Evolutionary conservation across 2,888 invertebrate genomes (phyloP), one percentile per base, ranked within the genome.

Genomic region (Silvanus unidentatus): DNA sequence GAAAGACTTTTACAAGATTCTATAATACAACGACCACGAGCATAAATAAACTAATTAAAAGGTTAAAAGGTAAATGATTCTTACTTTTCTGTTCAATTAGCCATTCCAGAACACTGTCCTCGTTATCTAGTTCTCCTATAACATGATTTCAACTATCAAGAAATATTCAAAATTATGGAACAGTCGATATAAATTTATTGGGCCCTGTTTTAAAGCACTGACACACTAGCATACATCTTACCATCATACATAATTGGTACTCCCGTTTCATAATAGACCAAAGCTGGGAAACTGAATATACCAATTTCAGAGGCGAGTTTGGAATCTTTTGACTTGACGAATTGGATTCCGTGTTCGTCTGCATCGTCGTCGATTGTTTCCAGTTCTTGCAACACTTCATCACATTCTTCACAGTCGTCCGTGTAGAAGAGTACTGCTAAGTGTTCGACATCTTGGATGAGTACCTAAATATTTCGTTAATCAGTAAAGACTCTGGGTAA

Each of bases 61-160:
- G 15, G 4, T 3, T n/a, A 32, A 32, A 32, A 32, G 32, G 32
- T 5, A 22, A 22, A 22, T 22, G 22, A 76, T 79, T 81, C 91
- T 91, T 91, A 91, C 91, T 90, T 88, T 91, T 90, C 81, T 92
- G 91, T 79, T 88, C 86, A 79, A 90, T 80, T 78, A 93, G 86
- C 92, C 92, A 93, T 81, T 88, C 87, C 80, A 93, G 85, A 79
- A 93, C 91, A 81, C 88, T 88, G 77, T 88, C 88, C 83, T 92
- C 90, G 74, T 89, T 86, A 82, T 82, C 88, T 81, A 92, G 88
- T 82, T 91, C 86, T 81, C 91, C 91, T 91, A 84, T 79, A 84
- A 79, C 75, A 74, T 60, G 62, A 12, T n/a, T 40, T 15, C n/a
- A 16, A 14, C 5, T 16, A 35, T 34, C 5, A 42, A 42, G 14